A percentile compares a stretch with the other conserved stretches of the same genome.
Conservation (phyloP, 1,140 invertebrate species). For the Bicyclus anynana region DNA sequence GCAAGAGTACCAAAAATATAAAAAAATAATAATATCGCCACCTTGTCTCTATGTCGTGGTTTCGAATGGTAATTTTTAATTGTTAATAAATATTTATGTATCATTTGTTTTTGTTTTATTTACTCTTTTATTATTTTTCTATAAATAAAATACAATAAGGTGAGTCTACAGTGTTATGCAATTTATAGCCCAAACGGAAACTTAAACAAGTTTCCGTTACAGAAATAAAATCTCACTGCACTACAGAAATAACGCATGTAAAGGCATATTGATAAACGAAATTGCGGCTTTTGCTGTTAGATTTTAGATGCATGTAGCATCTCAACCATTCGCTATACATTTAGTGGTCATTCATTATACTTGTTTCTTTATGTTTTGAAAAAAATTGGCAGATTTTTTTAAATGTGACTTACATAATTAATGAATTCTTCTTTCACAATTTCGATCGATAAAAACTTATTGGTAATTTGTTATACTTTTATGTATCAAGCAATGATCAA, state of each 20-base stretch:
- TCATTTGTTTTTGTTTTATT: constrained; percentile 66
- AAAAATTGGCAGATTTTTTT: not conserved
- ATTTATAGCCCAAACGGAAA: constrained; percentile 56
- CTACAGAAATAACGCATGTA: constrained; percentile 20
- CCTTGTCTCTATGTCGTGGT: constrained; percentile 45
- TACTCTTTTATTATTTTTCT: constrained; percentile 18
- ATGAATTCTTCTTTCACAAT: too few species aligned
- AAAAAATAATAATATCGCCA: constrained; percentile 34
- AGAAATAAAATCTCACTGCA: not conserved
- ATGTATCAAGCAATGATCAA: too few species aligned
- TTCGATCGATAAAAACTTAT: too few species aligned
- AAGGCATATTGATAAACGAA: constrained; percentile 15
- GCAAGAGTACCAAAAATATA: constrained; percentile 38
- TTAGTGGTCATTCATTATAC: constrained; percentile 16
- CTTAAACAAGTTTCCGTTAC: constrained; percentile 1
- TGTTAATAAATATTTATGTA: constrained; percentile 76
- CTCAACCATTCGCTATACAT: constrained; percentile 40
- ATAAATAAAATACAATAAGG: constrained; percentile 28
- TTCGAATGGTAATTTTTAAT: constrained; percentile 65
- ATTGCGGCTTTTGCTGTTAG: constrained; percentile 57
- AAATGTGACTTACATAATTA: too few species aligned
- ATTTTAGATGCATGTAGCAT: constrained; percentile 49
- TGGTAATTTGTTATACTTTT: too few species aligned
- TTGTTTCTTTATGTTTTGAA: not conserved
- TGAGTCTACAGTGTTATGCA: constrained; percentile 73